Evolutionary conservation across 2,797 vertebrate species (phyloP).

Genomic region (Takifugu ocellatus): DNA sequence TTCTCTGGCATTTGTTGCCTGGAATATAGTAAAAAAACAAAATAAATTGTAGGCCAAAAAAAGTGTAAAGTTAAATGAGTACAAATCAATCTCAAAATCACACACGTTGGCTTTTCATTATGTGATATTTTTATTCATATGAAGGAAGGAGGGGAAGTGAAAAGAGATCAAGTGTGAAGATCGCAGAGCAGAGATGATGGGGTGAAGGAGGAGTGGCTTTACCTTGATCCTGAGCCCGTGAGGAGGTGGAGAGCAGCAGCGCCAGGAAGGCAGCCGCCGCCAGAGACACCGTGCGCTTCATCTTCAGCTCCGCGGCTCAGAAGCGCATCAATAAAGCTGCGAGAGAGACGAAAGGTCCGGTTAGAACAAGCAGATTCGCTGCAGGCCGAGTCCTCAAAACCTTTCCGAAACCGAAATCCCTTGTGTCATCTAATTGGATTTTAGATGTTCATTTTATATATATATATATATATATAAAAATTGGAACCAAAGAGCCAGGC

Average conservation of each 20-base stretch:
- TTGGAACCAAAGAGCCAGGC: too few species aligned
- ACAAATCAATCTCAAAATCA: constrained; percentile 25
- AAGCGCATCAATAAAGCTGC: constrained; percentile 86
- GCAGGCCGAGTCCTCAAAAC: constrained; percentile 4
- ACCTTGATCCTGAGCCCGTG: constrained; percentile 85
- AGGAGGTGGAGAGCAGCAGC: constrained; percentile 77
- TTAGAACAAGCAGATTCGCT: constrained; percentile 10
- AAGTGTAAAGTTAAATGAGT: constrained; percentile 6
- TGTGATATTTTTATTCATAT: background rate
- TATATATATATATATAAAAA: too few species aligned
- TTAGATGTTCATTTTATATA: too few species aligned
- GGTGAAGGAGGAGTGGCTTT: constrained; percentile 55
- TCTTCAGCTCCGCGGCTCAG: constrained; percentile 75
- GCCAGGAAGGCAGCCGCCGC: constrained; percentile 78
- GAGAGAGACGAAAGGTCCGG: constrained; percentile 6
- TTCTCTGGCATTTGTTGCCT: background rate
- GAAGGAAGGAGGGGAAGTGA: background rate
- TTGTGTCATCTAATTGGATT: too few species aligned
- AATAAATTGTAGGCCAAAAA: background rate
- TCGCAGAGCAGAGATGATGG: background rate
- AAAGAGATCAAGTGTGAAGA: background rate
- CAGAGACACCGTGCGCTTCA: constrained; percentile 83
- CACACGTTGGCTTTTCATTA: constrained; percentile 34
- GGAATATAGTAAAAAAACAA: too few species aligned
- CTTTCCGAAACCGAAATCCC: background rate